Percentiles rank a stretch among this genome's conserved stretches.
phyloP scores from a whole-genome alignment of 1,140 invertebrate species.

The Drosophila tsacasi region DNA sequence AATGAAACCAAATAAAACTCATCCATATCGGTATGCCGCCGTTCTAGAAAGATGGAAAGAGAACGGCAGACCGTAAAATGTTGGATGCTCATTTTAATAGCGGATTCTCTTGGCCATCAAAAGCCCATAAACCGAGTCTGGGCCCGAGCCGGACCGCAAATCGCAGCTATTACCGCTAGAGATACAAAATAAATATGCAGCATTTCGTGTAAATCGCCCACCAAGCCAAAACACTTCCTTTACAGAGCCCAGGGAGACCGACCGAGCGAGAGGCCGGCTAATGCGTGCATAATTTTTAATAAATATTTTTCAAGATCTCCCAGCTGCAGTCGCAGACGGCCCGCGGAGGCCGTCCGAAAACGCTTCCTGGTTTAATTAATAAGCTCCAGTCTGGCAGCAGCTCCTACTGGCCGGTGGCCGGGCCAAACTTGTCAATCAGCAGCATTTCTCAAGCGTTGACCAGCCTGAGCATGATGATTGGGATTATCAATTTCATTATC shows the following conservation, averaged over 20 bases:
- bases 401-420: not conserved
- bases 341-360: conserved; percentile 49
- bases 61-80: conserved; percentile 52
- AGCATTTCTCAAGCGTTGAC: conserved; percentile 54
- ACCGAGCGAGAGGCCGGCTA: conserved; percentile 43
- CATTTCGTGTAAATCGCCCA: conserved; percentile 75
- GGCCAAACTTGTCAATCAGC: conserved; percentile 73
- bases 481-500: conserved; percentile 70
- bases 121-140: conserved; percentile 59
- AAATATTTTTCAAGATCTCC: conserved; percentile 79
- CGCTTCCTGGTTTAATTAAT: conserved; percentile 81
- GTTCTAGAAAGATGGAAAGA: conserved; percentile 3
- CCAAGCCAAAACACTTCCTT: conserved; percentile 75
- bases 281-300: conserved; percentile 84
- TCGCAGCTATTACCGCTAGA: conserved; percentile 41
- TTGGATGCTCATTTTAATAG: conserved; percentile 57
- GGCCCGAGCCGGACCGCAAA: conserved; percentile 39
- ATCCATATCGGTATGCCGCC: conserved; percentile 4
- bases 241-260: conserved; percentile 46
- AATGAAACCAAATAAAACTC: conserved; percentile 23
- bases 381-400: conserved; percentile 5
- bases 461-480: conserved; percentile 55
- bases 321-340: conserved; percentile 53
- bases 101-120: conserved; percentile 61
- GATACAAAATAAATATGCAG: conserved; percentile 69